These are phyloP conservation scores for Mesodorylaimus sp. DNA, from an alignment of 2,888 invertebrate genomes.

Conservation along the genomic window DNA sequence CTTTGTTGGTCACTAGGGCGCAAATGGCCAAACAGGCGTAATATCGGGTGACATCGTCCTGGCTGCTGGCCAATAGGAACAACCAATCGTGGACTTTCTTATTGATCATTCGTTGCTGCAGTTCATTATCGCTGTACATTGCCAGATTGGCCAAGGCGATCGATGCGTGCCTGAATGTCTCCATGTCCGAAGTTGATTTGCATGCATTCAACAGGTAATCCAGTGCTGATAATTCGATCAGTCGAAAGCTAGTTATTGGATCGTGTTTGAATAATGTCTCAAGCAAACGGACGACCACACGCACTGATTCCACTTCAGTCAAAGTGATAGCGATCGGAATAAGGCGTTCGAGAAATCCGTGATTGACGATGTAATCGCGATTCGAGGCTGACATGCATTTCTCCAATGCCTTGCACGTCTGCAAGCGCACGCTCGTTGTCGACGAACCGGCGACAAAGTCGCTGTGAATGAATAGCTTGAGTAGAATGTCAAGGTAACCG, in stretches of 20 bases:
- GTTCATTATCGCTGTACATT: neutral
- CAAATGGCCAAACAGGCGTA: slow-evolving; percentile 1
- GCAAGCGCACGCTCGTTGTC: neutral
- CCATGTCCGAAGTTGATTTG: no score
- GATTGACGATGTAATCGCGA: neutral
- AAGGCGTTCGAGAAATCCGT: neutral
- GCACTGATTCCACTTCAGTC: no score
- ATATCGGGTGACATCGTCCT: neutral
- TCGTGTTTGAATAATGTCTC: neutral
- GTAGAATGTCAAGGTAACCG: neutral
- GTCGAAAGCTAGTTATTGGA: neutral
- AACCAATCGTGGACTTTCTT: neutral
- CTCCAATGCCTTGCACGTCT: neutral
- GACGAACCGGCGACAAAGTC: neutral
- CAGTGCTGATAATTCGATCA: neutral
- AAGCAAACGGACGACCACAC: neutral
- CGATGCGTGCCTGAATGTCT: neutral
- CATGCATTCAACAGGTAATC: neutral
- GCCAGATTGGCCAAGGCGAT: neutral
- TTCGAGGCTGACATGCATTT: neutral
- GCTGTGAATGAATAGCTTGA: neutral
- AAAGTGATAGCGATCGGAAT: no score
- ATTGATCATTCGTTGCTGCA: neutral
- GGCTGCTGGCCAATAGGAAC: neutral
- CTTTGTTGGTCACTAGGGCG: neutral